Percentiles rank a stretch among this genome's conserved stretches.
Evolutionary conservation across 2,888 invertebrate genomes (phyloP).

Genomic region (Xylota sylvarum): DNA sequence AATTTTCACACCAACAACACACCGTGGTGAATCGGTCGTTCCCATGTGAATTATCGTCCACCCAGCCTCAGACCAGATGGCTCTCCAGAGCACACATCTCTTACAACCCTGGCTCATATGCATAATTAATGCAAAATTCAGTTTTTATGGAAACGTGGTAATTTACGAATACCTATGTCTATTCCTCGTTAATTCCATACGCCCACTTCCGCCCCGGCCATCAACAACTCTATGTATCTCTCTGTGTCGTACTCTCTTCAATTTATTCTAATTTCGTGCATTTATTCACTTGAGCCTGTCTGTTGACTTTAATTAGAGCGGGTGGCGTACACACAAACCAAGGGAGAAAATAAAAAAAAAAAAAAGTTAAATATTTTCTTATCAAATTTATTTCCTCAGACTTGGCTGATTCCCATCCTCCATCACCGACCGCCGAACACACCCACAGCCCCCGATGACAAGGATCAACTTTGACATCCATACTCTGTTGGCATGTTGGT

Average conservation of each 20-base stretch:
- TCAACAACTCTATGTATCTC: constrained; percentile 23
- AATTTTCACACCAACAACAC: neutral
- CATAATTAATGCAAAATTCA: constrained; percentile 61
- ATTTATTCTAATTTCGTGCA: constrained; percentile 76
- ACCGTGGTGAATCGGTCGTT: neutral
- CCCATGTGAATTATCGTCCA: constrained; percentile 33
- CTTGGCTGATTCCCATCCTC: neutral
- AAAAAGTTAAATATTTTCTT: constrained; percentile 60
- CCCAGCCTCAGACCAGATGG: constrained; percentile 52
- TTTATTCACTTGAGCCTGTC: constrained; percentile 74
- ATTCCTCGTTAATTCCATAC: constrained; percentile 21
- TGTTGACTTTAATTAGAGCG: constrained; percentile 77
- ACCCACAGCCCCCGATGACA: neutral
- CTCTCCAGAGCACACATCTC: constrained; percentile 13
- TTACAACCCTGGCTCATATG: constrained; percentile 33
- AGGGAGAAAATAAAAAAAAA: neutral
- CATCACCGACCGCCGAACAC: neutral
- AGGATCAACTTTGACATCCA: constrained; percentile 61
- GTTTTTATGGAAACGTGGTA: constrained; percentile 52
- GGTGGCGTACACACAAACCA: constrained; percentile 56
- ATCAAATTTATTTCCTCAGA: constrained; percentile 53
- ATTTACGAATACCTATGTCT: constrained; percentile 55
- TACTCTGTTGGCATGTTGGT: neutral
- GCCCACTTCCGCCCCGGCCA: neutral
- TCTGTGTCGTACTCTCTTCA: constrained; percentile 67